A percentile compares a stretch with the other conserved stretches of the same genome.
Evolutionary conservation across 2,797 vertebrate genomes (phyloP).

Genomic region (Girardinus metallicus): DNA sequence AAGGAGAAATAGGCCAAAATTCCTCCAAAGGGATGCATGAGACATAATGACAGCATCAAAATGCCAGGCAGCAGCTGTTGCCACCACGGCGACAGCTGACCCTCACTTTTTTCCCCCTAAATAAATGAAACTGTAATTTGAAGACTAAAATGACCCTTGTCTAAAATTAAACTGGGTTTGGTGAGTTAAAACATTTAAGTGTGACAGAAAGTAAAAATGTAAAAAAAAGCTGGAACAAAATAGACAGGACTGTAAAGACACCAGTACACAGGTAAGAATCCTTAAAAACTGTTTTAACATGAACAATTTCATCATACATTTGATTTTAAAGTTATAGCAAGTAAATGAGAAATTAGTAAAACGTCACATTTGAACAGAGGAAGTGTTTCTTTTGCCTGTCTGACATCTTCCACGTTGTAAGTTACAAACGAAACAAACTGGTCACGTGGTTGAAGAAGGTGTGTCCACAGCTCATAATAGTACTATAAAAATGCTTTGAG

Average conservation of each 20-base stretch:
- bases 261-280: not conserved
- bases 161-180: not conserved
- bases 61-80: not conserved
- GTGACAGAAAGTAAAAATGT: not conserved
- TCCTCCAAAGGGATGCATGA: not conserved
- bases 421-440: not conserved
- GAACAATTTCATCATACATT: not conserved
- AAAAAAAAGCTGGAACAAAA: not conserved
- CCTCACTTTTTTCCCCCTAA: not conserved
- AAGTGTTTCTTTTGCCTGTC: not conserved
- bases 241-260: not conserved
- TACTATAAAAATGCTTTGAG: not conserved
- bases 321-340: not conserved
- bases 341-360: not conserved
- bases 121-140: not conserved
- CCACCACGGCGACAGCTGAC: not conserved
- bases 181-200: not conserved
- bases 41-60: not conserved
- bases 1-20: not conserved
- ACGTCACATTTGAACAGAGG: not conserved
- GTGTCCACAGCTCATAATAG: conserved; percentile 2
- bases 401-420: not conserved
- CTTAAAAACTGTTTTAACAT: not conserved
- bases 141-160: not conserved
- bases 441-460: conserved; percentile 6